Evolutionary conservation across 2,797 vertebrate genomes (phyloP).

Genomic region (Gymnopithys bicolor): DNA sequence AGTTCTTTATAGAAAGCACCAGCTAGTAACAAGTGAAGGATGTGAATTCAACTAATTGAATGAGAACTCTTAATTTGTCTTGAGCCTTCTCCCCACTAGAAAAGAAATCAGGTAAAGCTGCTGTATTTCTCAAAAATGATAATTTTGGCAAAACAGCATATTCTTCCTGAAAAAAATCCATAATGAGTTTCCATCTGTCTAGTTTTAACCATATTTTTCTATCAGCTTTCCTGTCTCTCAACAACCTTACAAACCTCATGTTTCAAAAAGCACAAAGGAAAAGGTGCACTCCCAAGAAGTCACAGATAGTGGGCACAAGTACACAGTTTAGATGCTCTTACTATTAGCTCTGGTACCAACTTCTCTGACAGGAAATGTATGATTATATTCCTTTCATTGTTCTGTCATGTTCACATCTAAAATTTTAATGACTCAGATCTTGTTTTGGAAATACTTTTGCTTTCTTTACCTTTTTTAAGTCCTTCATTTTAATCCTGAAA

Average conservation of each 20-base stretch:
- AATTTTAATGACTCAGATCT: background rate
- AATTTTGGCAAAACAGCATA: background rate
- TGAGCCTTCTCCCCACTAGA: background rate
- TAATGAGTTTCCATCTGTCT: background rate
- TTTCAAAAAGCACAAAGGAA: background rate
- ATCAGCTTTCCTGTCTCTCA: background rate
- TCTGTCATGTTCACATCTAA: background rate
- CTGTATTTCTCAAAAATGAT: background rate
- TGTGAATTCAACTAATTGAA: background rate
- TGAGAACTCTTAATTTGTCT: background rate
- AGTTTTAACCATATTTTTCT: background rate
- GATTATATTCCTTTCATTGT: background rate
- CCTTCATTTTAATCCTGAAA: background rate
- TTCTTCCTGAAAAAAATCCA: background rate
- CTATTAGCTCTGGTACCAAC: background rate
- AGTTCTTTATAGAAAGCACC: background rate
- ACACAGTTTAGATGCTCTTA: background rate
- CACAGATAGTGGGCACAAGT: background rate
- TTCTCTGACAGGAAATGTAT: background rate
- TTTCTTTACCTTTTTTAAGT: background rate
- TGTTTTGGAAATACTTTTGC: background rate
- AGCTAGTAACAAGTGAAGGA: background rate
- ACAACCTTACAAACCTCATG: background rate
- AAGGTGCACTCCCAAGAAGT: background rate
- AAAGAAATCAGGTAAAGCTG: background rate